Base-by-base conservation (phyloP, 1,140 invertebrate species). In the Apis dorsata region DNA sequence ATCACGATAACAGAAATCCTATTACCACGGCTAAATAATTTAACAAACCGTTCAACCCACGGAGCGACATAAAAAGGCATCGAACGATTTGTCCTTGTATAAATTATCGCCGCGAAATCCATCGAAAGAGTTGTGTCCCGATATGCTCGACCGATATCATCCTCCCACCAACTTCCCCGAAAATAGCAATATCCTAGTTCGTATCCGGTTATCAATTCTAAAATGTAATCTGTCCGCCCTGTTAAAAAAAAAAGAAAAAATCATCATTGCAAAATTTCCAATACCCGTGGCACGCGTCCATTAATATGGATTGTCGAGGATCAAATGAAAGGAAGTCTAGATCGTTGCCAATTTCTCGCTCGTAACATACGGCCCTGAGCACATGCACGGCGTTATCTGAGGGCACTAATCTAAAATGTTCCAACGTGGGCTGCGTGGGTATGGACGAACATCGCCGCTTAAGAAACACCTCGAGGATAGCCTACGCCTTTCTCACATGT, bases 401-500 rank as follows among this genome's bases (percentile, higher is more conserved):
- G 66, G 51, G 63, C 79, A 81, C 71, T 85, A 68, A 90, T 89
- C 86, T 88, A 76, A 79, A 81, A 81, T 78, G 74, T 84, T 88
- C 21, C 69, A 84, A 85, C 85, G 79, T 76, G 75, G 65, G 53
- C 13, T 79, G 85, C 83, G 86, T 86, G 76, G 81, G 88, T 49
- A 53, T 71, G 72, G 57, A 69, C 83, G 86, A 84, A 85, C 71
- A 81, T 82, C 81, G 79, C 28, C 86, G 88, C 75, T 89, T 84
- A 77, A 86, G 89, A 80, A 86, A 89, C 74, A 82, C 76, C 79
- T 79, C 68, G 70, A 13, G 68, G 12, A 55, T 44, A 44, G 74
- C 88, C 89, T 76, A 90, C 89, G 88, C 86, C 53, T 86, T 77
- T 83, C 79, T 83, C 49, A 60, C 82, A 69, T 62, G 66, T 73